Percentiles rank a stretch among this genome's conserved stretches.
Evolutionary conservation across 37 sponge, comb jelly and placozoan species (phyloP).

Genomic region (Diacarnus erythraeanus): DNA sequence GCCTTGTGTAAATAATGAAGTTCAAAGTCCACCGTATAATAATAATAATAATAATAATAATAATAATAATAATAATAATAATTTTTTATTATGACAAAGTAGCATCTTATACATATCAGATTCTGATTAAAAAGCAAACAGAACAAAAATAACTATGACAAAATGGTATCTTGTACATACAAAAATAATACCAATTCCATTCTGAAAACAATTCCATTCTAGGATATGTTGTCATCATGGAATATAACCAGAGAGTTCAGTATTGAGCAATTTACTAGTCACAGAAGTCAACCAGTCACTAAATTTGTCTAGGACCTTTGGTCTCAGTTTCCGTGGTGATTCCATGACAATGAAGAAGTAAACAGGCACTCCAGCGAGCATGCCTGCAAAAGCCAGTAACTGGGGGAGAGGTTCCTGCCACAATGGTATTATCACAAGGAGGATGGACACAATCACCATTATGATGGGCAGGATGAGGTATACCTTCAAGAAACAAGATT

Average conservation of each 20-base stretch:
- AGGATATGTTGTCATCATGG: no score
- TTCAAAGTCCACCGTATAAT: no score
- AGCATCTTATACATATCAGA: no score
- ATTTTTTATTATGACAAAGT: no score
- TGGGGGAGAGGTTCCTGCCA: constrained; percentile 16
- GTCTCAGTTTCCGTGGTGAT: constrained; percentile 43
- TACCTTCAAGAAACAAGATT: background rate
- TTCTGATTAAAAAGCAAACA: no score
- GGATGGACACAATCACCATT: constrained; percentile 56
- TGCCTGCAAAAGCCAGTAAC: constrained; percentile 44
- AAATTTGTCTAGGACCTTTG: constrained; percentile 31
- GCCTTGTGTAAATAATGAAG: no score
- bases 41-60: no score
- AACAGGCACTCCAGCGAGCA: constrained; percentile 60
- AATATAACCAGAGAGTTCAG: background rate
- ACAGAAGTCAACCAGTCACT: background rate
- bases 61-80: no score
- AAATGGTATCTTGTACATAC: no score
- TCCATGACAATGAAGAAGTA: constrained; percentile 62
- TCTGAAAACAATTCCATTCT: no score
- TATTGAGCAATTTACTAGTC: background rate
- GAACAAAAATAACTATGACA: no score
- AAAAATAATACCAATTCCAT: no score
- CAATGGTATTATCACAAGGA: constrained; percentile 60
- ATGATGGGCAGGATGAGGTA: constrained; percentile 32